These are phyloP conservation scores for Telenomus remus DNA, from an alignment of 1,140 invertebrate species.

Conservation along the genomic window DNA sequence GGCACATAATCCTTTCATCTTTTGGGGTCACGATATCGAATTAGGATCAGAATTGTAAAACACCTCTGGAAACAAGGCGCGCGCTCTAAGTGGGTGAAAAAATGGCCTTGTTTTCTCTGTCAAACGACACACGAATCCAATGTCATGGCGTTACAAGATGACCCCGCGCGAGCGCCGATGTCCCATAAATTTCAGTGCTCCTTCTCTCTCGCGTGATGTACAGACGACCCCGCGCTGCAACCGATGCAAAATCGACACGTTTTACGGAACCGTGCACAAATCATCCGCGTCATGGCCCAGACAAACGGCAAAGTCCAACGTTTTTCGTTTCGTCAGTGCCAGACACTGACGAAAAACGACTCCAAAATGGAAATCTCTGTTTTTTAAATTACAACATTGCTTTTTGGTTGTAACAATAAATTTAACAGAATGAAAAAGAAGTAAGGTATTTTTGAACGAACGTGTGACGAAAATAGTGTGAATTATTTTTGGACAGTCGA, in stretches of 20 bases:
- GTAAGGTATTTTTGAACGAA: neutral
- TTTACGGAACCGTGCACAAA: conserved; percentile 59
- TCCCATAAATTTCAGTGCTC: conserved; percentile 55
- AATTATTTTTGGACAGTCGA: neutral
- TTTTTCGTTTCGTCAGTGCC: conserved; percentile 44
- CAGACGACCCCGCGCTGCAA: conserved; percentile 49
- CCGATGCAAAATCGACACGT: conserved; percentile 66
- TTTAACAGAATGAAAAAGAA: too few species aligned
- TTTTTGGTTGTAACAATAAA: too few species aligned
- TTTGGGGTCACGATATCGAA: conserved; percentile 45
- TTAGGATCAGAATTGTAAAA: conserved; percentile 50
- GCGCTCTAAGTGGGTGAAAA: conserved; percentile 44
- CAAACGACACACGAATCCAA: conserved; percentile 52
- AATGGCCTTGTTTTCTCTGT: conserved; percentile 52
- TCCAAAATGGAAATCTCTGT: too few species aligned
- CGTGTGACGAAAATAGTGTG: conserved; percentile 1
- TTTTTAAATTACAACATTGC: too few species aligned
- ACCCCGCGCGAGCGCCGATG: conserved; percentile 49
- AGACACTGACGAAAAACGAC: too few species aligned
- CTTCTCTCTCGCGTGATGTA: conserved; percentile 55
- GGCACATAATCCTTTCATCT: conserved; percentile 33
- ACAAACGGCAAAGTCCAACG: conserved; percentile 62
- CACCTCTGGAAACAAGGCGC: conserved; percentile 40
- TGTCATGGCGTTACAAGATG: conserved; percentile 49
- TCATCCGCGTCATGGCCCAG: conserved; percentile 52